Base-by-base conservation (phyloP, 2,888 invertebrate species). In the Agriopis aurantiaria region DNA sequence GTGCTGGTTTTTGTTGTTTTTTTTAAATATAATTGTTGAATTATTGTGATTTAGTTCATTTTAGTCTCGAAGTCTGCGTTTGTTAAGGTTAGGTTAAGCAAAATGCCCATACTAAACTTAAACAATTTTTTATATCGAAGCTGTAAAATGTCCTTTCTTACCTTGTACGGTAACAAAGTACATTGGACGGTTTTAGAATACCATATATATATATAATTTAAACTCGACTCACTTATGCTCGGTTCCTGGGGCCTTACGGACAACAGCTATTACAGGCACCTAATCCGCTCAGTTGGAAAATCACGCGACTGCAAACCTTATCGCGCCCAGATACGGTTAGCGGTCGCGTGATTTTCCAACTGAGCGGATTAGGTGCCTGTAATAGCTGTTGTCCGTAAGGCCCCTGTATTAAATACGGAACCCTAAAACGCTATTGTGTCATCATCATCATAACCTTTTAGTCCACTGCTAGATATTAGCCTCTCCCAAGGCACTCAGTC, bases 51-150 rank as follows among this genome's bases (percentile, higher is more conserved):
- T 71, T 62, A 68, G 67, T 68, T 74, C 68, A 51, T 62, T 57
- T 62, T 74, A 77, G 77, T 75, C 82, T 82, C 73, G 75, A 65
- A 77, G 83, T 80, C 83, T 80, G 80, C 71, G 57, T 67, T 63
- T 40, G 48, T 74, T 23, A 23, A 69, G 64, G 23, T 43, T 56
- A 53, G 52, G 33, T 56, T 8, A 51, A 51, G 7, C 12, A 17
- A 51, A 17, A 17, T 33, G 10, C 43, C 56, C 40, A 55, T 12
- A 41, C 14, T 57, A 10, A 43, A 43, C 43, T 57, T 9, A 14
- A 56, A 14, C 40, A 6, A 33, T 14, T 57, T 57, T 33, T 57
- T 43, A 17, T 57, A 43, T 17, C 17, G 17, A 43, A 14, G 10
- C 41, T 43, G 43, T 57, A 57, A 57, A 5, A 43, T 17, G 56